Percentiles rank a stretch among this genome's conserved stretches.
Evolutionary conservation across 2,888 invertebrate species (phyloP).

Genomic region (Mesorhabditis sp.): DNA sequence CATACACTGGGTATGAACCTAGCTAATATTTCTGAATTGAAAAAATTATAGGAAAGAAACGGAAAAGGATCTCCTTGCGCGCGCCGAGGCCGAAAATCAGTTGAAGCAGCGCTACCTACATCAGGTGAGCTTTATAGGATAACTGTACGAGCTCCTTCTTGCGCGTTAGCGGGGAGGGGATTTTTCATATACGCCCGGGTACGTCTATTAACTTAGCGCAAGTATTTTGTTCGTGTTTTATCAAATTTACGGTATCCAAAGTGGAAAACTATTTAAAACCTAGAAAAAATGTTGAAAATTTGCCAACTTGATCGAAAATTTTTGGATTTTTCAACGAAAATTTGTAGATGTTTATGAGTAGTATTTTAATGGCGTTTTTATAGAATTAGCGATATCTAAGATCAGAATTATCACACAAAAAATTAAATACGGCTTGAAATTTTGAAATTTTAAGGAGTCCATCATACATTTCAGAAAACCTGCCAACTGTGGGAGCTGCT

Average conservation of each 20-base stretch:
- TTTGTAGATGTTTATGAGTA: too few relatives aligned
- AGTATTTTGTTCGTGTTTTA: too few relatives aligned
- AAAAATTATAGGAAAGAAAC: constrained; percentile 24
- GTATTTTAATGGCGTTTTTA: neutral
- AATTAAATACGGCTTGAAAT: neutral
- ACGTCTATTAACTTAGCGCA: too few relatives aligned
- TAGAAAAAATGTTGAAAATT: too few relatives aligned
- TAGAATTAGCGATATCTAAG: neutral
- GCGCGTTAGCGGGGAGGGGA: too few relatives aligned
- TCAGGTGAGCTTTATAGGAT: constrained; percentile 16
- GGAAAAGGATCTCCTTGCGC: constrained; percentile 33
- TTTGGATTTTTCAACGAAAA: neutral
- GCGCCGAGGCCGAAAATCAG: constrained; percentile 40
- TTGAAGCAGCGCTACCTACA: constrained; percentile 34
- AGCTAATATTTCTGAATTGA: neutral
- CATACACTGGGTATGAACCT: neutral
- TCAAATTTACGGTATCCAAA: too few relatives aligned
- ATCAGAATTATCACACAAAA: constrained; percentile 6
- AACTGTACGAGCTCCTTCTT: too few relatives aligned
- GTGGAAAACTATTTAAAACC: too few relatives aligned
- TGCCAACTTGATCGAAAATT: neutral
- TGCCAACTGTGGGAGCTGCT: constrained; percentile 52
- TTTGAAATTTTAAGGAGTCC: neutral
- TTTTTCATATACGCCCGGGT: too few relatives aligned
- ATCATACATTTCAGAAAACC: constrained; percentile 36